Conservation (phyloP, 2,888 invertebrate genomes). For the Nysson spinosus region DNA sequence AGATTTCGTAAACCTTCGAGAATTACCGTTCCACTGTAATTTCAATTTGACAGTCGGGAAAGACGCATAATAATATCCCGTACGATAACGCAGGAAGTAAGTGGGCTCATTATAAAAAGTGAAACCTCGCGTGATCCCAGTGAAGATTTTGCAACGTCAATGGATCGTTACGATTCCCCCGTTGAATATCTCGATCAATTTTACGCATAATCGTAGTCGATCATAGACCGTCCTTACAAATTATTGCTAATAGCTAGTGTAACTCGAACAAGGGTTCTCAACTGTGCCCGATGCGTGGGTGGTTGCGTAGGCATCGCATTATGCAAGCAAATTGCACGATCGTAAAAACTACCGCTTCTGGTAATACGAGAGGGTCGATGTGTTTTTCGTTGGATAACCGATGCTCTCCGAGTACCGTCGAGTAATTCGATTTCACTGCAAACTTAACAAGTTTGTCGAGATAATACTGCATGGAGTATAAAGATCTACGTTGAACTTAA, state of each 20-base stretch:
- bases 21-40: too few species aligned
- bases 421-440: neutral
- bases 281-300: conserved; percentile 42
- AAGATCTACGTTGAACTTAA: too few species aligned
- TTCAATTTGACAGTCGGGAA: too few species aligned
- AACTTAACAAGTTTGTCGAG: too few species aligned
- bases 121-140: too few species aligned
- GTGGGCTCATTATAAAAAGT: too few species aligned
- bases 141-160: neutral
- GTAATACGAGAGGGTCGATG: conserved; percentile 46
- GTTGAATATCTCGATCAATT: conserved; percentile 28
- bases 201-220: conserved; percentile 50
- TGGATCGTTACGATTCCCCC: conserved; percentile 8
- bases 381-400: conserved; percentile 48
- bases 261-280: conserved; percentile 55
- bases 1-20: too few species aligned
- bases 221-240: conserved; percentile 49
- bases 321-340: conserved; percentile 61
- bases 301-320: conserved; percentile 56
- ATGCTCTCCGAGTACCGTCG: neutral
- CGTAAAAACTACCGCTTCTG: conserved; percentile 60
- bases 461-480: too few species aligned
- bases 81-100: too few species aligned
- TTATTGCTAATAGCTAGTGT: conserved; percentile 55
- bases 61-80: too few species aligned